These are phyloP conservation scores for Lepidochrysops patricia DNA, from an alignment of 2,888 invertebrate genomes.

Conservation along the genomic window DNA sequence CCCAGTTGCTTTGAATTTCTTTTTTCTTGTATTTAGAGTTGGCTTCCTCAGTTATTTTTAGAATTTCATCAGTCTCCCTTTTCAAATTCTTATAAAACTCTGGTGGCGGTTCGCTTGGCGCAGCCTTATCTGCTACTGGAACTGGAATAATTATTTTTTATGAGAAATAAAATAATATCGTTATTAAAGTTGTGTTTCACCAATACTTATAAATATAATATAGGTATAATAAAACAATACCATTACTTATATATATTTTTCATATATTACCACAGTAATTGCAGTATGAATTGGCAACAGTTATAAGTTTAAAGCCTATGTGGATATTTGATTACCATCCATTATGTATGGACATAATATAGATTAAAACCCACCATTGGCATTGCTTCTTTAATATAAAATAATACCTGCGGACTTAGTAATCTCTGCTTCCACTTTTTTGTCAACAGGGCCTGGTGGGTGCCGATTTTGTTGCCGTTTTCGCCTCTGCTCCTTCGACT, in stretches of 20 bases:
- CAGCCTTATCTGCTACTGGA: slow-evolving; percentile 43
- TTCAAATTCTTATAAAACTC: slow-evolving; percentile 58
- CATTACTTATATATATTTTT: no score
- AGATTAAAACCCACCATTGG: no score
- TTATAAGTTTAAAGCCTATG: no score
- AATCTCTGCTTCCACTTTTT: slow-evolving; percentile 24
- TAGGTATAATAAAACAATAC: no score
- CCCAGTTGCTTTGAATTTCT: slow-evolving; percentile 67
- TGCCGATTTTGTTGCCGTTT: slow-evolving; percentile 42
- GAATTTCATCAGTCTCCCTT: slow-evolving; percentile 60
- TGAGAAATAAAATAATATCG: no score
- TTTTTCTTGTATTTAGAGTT: slow-evolving; percentile 63
- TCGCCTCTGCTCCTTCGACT: slow-evolving; percentile 55
- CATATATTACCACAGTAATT: no score
- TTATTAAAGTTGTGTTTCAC: no score
- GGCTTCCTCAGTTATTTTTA: slow-evolving; percentile 62
- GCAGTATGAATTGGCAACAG: no score
- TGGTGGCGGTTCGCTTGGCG: slow-evolving; percentile 43
- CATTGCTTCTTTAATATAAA: no score
- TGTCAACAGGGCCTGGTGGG: slow-evolving; percentile 30
- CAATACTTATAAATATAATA: no score
- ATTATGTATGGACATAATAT: no score
- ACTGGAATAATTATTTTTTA: slow-evolving; percentile 19
- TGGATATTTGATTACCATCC: no score
- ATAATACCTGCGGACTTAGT: slow-evolving; percentile 22